Evolutionary conservation across 1,140 invertebrate genomes (phyloP), one percentile per base, ranked within the genome.

Genomic region (Coelopa frigida): DNA sequence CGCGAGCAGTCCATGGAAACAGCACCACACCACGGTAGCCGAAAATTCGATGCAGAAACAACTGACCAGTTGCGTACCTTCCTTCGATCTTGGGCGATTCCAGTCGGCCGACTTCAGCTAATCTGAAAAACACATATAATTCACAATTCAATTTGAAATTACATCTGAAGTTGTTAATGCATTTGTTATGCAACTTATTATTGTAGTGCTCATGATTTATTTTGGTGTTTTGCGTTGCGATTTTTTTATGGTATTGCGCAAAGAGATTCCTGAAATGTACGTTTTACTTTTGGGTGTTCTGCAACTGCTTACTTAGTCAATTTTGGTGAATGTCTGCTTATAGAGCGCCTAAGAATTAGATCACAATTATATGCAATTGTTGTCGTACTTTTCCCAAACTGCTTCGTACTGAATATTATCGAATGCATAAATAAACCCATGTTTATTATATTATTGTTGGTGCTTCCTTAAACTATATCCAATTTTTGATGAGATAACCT

Each of bases 41-140:
- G 75, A 98, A 98, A 14, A 97, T 84, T 62, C 87, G 80, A 66
- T 98, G 94, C 17, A 98, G 74, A 68, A 98, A 96, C 32, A 96
- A 73, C 71, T 97, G 94, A 23, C 94, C 93, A 11, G 93, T 94
- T 59, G 92, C 87, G 76, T 96, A 97, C 73, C 92, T 89, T 29
- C 89, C 89, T 51, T 86, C 78, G 32, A 83, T 68, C 75, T 92
- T 93, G 29, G 89, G 87, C 36, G 79, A 72, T 72, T 93, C 87
- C 48, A 78, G 65, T 48, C 77, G 76, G 14, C 77, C 77, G 32
- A 79, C 76, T 60, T 79, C 77, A 20, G 76, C 76, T 44, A 79
- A 72, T 64, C 77, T 79, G 45, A 15, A 6, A 3, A 54, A 58
- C 14, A 17, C 5, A 14, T 10, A 24, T 10, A 41, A 17, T 24